Evolutionary conservation across 1,140 invertebrate genomes (phyloP).

Genomic region (Nylanderia fulva): DNA sequence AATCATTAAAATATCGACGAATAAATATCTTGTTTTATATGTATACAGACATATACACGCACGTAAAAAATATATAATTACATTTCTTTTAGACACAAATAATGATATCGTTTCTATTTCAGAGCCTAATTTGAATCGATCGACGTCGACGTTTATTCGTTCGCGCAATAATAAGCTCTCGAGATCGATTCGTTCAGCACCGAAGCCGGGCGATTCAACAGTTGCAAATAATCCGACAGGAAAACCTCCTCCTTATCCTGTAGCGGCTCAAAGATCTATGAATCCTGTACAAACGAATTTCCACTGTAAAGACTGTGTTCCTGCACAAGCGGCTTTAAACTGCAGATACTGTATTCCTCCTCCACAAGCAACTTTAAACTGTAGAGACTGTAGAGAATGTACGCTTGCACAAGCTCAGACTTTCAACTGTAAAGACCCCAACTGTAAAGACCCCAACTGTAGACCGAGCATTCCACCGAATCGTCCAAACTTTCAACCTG

Average conservation of each 20-base stretch:
- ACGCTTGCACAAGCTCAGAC: too few species aligned
- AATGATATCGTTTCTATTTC: conserved; percentile 14
- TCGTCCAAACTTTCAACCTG: conserved; percentile 66
- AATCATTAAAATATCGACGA: not conserved
- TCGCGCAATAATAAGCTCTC: not conserved
- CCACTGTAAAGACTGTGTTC: too few species aligned
- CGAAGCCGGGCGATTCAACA: not conserved
- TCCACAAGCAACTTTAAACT: not conserved
- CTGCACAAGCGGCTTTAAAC: too few species aligned
- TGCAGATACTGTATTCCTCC: too few species aligned
- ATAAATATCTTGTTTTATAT: too few species aligned
- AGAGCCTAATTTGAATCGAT: conserved; percentile 63
- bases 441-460: too few species aligned
- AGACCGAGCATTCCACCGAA: conserved; percentile 71
- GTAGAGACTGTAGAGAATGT: too few species aligned
- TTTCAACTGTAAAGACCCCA: too few species aligned
- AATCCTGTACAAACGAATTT: not conserved
- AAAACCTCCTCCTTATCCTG: not conserved
- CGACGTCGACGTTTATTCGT: conserved; percentile 16
- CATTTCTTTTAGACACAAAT: not conserved
- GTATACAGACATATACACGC: too few species aligned
- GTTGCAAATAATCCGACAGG: not conserved
- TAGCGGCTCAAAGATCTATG: conserved; percentile 30
- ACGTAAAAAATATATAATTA: not conserved
- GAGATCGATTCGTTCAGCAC: conserved; percentile 2